A percentile compares a stretch with the other conserved stretches of the same genome.
These are phyloP conservation scores for Irena cyanogastra DNA, from an alignment of 2,113 vertebrate genomes.

Conservation along the genomic window DNA sequence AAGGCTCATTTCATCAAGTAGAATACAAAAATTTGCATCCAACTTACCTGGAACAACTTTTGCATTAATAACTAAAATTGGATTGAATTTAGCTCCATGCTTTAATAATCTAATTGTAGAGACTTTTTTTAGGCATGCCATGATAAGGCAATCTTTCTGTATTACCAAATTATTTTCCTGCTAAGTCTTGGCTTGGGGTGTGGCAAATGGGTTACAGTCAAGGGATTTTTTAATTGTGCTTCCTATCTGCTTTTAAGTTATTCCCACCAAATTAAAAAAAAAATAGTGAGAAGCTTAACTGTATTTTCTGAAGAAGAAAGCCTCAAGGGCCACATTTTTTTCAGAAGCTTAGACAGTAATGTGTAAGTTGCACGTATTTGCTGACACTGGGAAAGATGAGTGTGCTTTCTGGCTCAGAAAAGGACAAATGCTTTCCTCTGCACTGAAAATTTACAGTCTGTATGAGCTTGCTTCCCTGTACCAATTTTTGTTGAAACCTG, in stretches of 20 bases:
- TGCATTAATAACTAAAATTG: background rate
- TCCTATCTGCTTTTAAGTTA: background rate
- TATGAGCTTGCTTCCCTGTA: background rate
- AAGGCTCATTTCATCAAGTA: background rate
- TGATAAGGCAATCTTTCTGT: background rate
- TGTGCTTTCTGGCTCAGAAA: background rate
- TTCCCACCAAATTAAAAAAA: background rate
- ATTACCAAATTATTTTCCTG: background rate
- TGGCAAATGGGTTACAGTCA: background rate
- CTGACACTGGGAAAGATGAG: conserved; percentile 8
- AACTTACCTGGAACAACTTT: background rate
- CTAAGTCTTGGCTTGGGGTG: background rate
- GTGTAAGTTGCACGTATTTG: conserved; percentile 15
- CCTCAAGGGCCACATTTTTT: conserved; percentile 1
- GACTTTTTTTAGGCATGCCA: background rate
- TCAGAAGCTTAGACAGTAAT: background rate
- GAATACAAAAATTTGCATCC: background rate
- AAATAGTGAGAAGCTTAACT: background rate
- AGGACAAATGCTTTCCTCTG: background rate
- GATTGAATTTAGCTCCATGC: background rate
- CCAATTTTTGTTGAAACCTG: background rate
- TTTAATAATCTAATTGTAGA: background rate
- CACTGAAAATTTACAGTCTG: background rate
- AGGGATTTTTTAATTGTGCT: background rate
- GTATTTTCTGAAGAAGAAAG: conserved; percentile 4